A percentile compares a stretch with the other conserved stretches of the same genome.
Evolutionary conservation across 2,113 vertebrate genomes (phyloP).

Genomic region (Cervus canadensis): DNA sequence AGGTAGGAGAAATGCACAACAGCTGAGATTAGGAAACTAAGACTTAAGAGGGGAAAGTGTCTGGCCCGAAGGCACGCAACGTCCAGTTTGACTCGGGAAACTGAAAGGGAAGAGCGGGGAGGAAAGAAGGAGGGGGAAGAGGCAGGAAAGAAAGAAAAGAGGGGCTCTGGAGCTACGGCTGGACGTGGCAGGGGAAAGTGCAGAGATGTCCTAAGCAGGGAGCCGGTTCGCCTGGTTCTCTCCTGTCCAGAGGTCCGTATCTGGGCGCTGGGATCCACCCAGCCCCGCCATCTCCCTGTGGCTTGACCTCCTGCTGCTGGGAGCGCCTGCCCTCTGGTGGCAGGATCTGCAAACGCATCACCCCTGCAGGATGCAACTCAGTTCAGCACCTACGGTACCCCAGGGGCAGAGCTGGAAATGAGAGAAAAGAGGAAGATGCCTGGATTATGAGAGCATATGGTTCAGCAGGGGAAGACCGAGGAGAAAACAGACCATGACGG

Average conservation of each 20-base stretch:
- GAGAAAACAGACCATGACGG: neutral
- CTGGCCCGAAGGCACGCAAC: neutral
- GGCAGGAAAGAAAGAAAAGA: neutral
- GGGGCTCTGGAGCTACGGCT: neutral
- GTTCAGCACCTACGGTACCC: rapidly evolving
- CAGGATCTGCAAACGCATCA: neutral
- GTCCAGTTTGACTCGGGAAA: neutral
- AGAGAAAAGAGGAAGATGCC: neutral
- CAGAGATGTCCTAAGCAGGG: neutral
- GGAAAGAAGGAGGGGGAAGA: too few species aligned
- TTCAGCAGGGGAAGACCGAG: neutral
- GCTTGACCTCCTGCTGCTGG: neutral
- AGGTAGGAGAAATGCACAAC: too few species aligned
- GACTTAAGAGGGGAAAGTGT: neutral
- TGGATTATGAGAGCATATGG: neutral
- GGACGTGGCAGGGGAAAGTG: too few species aligned
- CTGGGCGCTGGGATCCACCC: too few species aligned
- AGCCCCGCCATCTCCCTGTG: rapidly evolving
- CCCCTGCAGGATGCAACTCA: neutral
- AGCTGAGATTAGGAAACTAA: neutral
- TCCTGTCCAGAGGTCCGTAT: neutral
- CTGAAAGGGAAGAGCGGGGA: neutral
- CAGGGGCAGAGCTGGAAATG: neutral
- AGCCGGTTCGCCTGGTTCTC: rapidly evolving
- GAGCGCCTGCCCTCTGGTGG: constrained; percentile 55